Percentiles rank a stretch among this genome's conserved stretches.
These are phyloP conservation scores for Eudemis profundana DNA, from an alignment of 2,888 invertebrate genomes.

Conservation along the genomic window DNA sequence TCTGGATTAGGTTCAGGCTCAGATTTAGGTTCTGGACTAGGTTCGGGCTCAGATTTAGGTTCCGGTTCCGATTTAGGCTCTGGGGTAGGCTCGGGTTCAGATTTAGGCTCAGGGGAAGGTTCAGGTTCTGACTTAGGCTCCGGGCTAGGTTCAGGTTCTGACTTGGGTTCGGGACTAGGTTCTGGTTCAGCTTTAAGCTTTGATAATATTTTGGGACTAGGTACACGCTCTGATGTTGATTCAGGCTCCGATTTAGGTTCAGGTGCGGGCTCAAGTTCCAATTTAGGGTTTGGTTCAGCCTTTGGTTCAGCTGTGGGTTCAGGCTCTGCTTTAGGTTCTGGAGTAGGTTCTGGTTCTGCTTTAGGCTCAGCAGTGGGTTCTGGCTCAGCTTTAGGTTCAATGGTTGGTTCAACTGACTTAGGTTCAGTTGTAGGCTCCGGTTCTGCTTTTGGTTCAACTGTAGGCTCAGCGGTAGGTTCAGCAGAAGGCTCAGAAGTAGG, in stretches of 20 bases:
- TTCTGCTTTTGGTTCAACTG: background rate
- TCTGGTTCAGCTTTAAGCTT: constrained; percentile 48
- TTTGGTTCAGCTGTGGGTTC: constrained; percentile 40
- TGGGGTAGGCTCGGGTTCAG: constrained; percentile 66
- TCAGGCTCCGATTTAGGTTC: constrained; percentile 58
- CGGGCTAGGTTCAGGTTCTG: constrained; percentile 65
- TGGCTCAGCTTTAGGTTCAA: constrained; percentile 66
- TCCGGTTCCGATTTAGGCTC: constrained; percentile 72
- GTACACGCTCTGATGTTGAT: constrained; percentile 56
- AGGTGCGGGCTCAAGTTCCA: constrained; percentile 62
- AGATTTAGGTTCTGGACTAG: constrained; percentile 75
- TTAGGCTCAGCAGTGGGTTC: constrained; percentile 62
- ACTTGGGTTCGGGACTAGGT: constrained; percentile 69
- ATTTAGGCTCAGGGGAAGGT: constrained; percentile 72
- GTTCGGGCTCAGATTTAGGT: constrained; percentile 63
- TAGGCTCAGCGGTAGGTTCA: constrained; percentile 55
- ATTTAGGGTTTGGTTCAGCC: constrained; percentile 62
- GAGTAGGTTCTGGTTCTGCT: constrained; percentile 55
- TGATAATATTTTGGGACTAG: constrained; percentile 33
- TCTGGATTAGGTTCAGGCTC: constrained; percentile 72
- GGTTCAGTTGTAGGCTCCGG: constrained; percentile 70
- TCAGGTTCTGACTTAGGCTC: constrained; percentile 69
- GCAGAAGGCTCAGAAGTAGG: constrained; percentile 59
- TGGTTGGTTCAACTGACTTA: constrained; percentile 49
- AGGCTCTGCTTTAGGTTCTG: constrained; percentile 52